Conservation (phyloP, 2,797 vertebrate species). For the Valencia hispanica region DNA sequence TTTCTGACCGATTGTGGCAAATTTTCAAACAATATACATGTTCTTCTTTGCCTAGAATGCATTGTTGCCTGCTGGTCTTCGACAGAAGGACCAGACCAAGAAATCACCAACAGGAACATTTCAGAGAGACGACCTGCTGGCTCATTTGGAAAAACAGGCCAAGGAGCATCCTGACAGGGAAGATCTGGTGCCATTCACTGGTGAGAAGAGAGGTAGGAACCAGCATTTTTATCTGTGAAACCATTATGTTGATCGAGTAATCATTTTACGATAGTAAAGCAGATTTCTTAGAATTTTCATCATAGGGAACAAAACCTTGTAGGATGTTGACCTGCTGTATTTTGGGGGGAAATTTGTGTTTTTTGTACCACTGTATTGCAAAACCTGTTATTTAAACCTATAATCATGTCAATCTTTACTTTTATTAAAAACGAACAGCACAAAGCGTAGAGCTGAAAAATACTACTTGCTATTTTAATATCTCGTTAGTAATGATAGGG, state of each 20-base stretch:
- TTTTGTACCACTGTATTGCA: background rate
- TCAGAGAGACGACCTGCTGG: conserved; percentile 93
- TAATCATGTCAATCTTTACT: background rate
- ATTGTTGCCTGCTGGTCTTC: conserved; percentile 91
- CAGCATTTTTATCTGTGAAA: background rate
- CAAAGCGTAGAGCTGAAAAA: too few relatives aligned
- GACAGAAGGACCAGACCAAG: conserved; percentile 96
- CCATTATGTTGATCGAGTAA: background rate
- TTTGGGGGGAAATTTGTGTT: background rate
- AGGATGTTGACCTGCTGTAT: background rate
- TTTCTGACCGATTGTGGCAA: background rate
- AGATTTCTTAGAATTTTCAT: background rate
- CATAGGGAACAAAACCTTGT: background rate
- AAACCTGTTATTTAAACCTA: background rate
- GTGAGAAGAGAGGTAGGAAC: conserved; percentile 92
- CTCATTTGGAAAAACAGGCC: conserved; percentile 97
- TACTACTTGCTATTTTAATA: too few relatives aligned
- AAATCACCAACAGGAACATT: conserved; percentile 93
- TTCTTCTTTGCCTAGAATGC: conserved; percentile 82
- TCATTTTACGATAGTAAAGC: background rate
- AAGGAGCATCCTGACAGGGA: conserved; percentile 93
- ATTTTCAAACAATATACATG: background rate
- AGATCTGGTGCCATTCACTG: conserved; percentile 94
- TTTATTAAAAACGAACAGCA: background rate
- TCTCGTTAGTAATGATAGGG: too few relatives aligned